These are phyloP conservation scores for Spea bombifrons DNA, from an alignment of 2,113 vertebrate genomes.

Conservation along the genomic window DNA sequence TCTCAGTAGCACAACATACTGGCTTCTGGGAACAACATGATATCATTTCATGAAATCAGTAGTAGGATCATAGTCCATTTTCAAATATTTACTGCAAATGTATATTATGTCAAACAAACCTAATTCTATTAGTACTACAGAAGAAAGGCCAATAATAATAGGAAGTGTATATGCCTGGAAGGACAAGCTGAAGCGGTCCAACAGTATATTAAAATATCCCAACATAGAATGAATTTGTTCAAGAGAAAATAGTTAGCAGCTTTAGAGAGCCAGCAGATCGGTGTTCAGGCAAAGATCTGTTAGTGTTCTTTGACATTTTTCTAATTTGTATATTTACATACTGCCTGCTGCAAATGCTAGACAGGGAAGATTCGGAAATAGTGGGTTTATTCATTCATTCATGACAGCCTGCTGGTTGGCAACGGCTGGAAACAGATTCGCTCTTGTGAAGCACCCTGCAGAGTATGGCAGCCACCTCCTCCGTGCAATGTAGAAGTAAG, in stretches of 20 bases:
- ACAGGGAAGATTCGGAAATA: constrained; percentile 22
- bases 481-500: neutral
- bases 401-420: constrained; percentile 7
- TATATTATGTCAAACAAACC: too few relatives aligned
- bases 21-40: too few relatives aligned
- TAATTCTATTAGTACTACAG: too few relatives aligned
- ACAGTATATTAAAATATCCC: neutral
- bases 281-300: constrained; percentile 17
- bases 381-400: constrained; percentile 23
- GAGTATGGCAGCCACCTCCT: neutral
- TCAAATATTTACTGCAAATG: too few relatives aligned
- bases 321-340: constrained; percentile 25
- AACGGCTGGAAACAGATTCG: constrained; percentile 11
- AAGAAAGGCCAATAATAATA: too few relatives aligned
- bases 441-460: constrained; percentile 3
- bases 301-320: constrained; percentile 16
- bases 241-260: constrained; percentile 15
- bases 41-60: too few relatives aligned
- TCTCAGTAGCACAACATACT: too few relatives aligned
- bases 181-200: too few relatives aligned
- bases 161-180: too few relatives aligned
- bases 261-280: constrained; percentile 1
- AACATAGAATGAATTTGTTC: constrained; percentile 6
- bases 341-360: constrained; percentile 29
- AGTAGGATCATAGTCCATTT: too few relatives aligned